Evolutionary conservation across 2,888 invertebrate species (phyloP).

Genomic region (Cryptophagus acutangulus): DNA sequence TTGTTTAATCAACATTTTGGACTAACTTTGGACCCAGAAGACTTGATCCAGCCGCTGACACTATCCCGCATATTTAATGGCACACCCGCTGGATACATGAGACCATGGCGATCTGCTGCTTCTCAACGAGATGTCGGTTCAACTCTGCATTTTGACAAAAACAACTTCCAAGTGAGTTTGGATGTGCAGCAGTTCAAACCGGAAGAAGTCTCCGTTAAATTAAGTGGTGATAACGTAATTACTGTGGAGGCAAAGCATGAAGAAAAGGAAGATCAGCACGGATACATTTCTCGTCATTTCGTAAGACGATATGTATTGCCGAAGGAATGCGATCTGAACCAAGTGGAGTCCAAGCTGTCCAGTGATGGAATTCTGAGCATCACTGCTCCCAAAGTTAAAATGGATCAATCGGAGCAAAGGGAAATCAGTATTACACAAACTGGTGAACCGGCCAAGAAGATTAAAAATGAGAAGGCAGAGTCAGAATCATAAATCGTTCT

Average conservation of each 20-base stretch:
- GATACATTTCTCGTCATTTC: background rate
- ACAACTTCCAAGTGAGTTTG: background rate
- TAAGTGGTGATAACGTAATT: background rate
- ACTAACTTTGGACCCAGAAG: no score
- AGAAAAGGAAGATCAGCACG: constrained; percentile 3
- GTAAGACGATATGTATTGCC: constrained; percentile 6
- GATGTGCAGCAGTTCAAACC: constrained; percentile 3
- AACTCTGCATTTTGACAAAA: constrained; percentile 1
- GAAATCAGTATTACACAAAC: no score
- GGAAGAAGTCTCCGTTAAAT: constrained; percentile 3
- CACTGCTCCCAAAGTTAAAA: background rate
- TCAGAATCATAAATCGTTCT: no score
- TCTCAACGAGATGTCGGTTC: background rate
- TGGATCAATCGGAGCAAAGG: no score
- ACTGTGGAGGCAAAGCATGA: constrained; percentile 4
- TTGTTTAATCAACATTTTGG: no score
- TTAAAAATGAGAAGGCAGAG: no score
- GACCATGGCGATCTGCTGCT: constrained; percentile 3
- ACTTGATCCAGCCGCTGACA: no score
- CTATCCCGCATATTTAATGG: no score
- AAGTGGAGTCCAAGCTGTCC: constrained; percentile 1
- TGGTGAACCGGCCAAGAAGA: no score
- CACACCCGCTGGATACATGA: no score
- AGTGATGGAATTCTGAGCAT: constrained; percentile 3
- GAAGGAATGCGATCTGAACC: background rate